Evolutionary conservation across 2,113 vertebrate species (phyloP).

Genomic region (Edolisoma coerulescens): DNA sequence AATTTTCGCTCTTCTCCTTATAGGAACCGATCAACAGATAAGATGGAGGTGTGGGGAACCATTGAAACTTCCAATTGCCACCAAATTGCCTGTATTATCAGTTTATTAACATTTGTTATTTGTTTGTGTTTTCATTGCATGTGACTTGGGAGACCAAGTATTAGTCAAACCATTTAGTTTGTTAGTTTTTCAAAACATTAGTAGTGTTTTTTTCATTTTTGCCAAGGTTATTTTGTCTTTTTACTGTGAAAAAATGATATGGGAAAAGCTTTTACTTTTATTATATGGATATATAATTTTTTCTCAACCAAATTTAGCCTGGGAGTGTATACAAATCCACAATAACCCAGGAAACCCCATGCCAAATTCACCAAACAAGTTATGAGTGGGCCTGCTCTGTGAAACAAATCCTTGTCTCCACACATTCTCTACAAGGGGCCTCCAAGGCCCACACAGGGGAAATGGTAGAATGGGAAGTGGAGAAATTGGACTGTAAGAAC

Average conservation of each 20-base stretch:
- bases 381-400: not conserved
- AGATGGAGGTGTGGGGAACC: not conserved
- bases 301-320: not conserved
- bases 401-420: not conserved
- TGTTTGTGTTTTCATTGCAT: not conserved
- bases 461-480: not conserved
- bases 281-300: not conserved
- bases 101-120: not conserved
- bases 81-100: not conserved
- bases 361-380: not conserved
- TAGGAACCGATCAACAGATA: not conserved
- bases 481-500: not conserved
- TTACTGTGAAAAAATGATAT: not conserved
- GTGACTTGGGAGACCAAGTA: not conserved
- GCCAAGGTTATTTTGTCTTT: not conserved
- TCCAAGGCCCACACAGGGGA: not conserved
- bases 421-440: not conserved
- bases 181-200: no score
- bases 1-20: not conserved
- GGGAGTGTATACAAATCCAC: not conserved
- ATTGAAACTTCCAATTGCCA: not conserved
- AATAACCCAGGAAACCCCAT: not conserved
- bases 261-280: not conserved
- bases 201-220: not conserved
- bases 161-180: not conserved